Conservation (phyloP, 2,113 vertebrate genomes). For the Microcebus murinus region DNA sequence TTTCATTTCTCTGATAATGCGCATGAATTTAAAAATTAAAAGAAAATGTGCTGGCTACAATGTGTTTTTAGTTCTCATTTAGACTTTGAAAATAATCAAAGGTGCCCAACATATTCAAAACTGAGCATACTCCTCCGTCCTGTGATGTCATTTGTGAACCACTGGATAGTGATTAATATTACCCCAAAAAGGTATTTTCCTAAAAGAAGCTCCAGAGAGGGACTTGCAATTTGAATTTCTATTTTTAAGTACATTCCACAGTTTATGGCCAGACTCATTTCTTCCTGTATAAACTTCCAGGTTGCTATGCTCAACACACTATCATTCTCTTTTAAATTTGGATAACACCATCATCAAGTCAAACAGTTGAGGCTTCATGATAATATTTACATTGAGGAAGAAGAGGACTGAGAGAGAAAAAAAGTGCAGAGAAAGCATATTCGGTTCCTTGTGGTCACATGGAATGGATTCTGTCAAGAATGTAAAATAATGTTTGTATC, state of each 20-base stretch:
- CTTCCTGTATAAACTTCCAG: neutral
- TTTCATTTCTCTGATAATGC: conserved; percentile 66
- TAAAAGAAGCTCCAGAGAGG: neutral
- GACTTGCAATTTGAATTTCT: conserved; percentile 12
- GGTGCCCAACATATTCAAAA: conserved; percentile 18
- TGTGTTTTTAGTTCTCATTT: conserved; percentile 65
- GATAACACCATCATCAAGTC: neutral
- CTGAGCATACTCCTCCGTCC: neutral
- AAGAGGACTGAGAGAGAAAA: neutral
- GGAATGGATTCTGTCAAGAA: conserved; percentile 39
- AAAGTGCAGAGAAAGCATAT: neutral
- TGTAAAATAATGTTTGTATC: neutral
- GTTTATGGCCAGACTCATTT: neutral
- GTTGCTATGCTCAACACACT: neutral
- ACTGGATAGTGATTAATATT: neutral
- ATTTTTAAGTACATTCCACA: conserved; percentile 26
- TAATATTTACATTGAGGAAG: conserved; percentile 33
- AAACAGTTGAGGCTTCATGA: neutral
- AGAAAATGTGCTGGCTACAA: conserved; percentile 55
- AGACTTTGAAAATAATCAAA: conserved; percentile 63
- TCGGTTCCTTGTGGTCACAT: neutral
- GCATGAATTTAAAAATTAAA: conserved; percentile 69
- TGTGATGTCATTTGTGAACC: neutral
- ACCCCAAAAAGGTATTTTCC: neutral
- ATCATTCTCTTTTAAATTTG: neutral